phyloP scores from a whole-genome alignment of 1,140 invertebrate genomes.

The Dermatophagoides farinae region DNA sequence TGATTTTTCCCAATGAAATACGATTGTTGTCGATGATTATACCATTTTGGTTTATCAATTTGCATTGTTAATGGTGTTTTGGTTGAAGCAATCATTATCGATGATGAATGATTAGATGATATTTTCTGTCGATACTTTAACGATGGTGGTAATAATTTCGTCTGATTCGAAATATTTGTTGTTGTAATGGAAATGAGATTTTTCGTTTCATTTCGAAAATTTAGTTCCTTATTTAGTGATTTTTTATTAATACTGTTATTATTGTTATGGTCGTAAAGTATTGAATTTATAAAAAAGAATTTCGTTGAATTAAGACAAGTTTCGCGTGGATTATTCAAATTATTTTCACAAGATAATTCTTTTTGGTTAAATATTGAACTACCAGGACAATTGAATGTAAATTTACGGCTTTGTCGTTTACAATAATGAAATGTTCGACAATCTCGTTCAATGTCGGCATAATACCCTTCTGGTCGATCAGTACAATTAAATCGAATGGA shows the following conservation, averaged over 20 bases:
- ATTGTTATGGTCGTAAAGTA: background rate
- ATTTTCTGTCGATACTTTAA: background rate
- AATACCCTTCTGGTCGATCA: constrained; percentile 18
- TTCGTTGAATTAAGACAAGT: background rate
- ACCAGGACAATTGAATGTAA: constrained; percentile 19
- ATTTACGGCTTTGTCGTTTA: constrained; percentile 19
- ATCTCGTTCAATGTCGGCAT: constrained; percentile 19
- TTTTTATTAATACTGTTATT: background rate
- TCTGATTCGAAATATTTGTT: background rate
- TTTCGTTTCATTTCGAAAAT: background rate
- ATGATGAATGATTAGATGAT: background rate
- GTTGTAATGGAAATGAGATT: background rate
- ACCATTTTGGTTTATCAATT: background rate
- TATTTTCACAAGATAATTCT: constrained; percentile 18
- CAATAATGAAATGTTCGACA: constrained; percentile 23
- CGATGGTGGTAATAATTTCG: background rate
- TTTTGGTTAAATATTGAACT: constrained; percentile 20
- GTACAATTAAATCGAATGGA: constrained; percentile 19
- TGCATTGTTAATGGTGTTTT: background rate
- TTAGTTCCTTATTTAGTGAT: background rate
- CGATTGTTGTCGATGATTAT: background rate
- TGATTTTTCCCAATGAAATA: background rate
- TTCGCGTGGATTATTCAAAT: background rate
- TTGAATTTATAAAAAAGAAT: constrained; percentile 4
- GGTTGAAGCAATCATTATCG: background rate